phyloP scores from a whole-genome alignment of 2,113 vertebrate genomes.

The Brachypteracias leptosomus region DNA sequence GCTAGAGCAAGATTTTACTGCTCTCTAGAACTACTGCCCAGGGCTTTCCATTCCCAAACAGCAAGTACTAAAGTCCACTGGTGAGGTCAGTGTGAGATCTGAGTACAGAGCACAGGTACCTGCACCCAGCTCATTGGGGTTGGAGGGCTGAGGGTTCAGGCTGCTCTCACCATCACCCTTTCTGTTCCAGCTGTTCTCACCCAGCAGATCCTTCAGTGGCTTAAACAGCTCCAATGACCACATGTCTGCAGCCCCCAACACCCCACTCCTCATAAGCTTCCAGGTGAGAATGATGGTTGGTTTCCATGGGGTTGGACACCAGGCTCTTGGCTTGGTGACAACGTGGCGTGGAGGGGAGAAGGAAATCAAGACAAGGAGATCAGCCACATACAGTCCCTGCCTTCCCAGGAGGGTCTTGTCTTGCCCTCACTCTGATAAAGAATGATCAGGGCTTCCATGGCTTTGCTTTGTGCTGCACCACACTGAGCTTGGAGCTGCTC shows the following conservation, averaged over 20 bases:
- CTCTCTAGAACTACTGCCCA: not conserved
- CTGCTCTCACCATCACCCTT: conserved; percentile 4
- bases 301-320: not conserved
- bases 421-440: not conserved
- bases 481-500: not conserved
- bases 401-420: too few species aligned
- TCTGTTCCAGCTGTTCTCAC: conserved; percentile 81
- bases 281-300: conserved; percentile 76
- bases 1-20: not conserved
- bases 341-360: too few species aligned
- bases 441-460: not conserved
- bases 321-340: not conserved
- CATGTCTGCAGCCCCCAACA: conserved; percentile 79
- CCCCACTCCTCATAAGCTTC: conserved; percentile 83
- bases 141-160: not conserved
- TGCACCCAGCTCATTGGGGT: not conserved
- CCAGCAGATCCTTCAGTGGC: conserved; percentile 74
- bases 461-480: not conserved
- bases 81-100: not conserved
- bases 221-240: conserved; percentile 82
- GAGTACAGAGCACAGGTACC: not conserved
- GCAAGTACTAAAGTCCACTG: not conserved
- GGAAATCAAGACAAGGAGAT: too few species aligned
- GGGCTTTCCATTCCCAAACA: not conserved
- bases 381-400: too few species aligned